phyloP scores from a whole-genome alignment of 2,113 vertebrate species.

The Alosa alosa region DNA sequence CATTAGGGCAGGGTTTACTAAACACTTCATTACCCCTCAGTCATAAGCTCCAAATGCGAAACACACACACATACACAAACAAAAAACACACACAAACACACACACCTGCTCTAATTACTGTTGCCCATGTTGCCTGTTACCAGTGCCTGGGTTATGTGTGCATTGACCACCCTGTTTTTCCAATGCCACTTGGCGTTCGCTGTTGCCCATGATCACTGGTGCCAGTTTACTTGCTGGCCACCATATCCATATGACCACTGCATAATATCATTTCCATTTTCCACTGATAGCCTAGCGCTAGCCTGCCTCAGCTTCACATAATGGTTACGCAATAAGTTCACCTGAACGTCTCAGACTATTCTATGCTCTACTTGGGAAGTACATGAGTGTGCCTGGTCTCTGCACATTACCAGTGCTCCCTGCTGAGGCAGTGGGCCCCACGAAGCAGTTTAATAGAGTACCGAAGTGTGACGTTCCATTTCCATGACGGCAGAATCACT shows the following conservation, averaged over 20 bases:
- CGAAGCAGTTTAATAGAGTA: too few relatives aligned
- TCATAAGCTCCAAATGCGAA: conserved; percentile 43
- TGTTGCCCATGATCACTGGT: background rate
- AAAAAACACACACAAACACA: conserved; percentile 4
- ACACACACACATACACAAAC: conserved; percentile 24
- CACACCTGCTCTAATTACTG: background rate
- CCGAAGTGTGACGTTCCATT: too few relatives aligned
- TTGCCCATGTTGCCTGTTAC: background rate
- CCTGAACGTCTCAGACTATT: background rate
- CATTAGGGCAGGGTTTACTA: background rate
- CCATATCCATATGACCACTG: background rate
- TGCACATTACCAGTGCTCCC: too few relatives aligned
- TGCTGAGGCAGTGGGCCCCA: too few relatives aligned
- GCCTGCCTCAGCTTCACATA: background rate
- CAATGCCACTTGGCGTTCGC: background rate
- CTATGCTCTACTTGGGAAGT: too few relatives aligned
- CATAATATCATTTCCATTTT: background rate
- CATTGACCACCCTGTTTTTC: background rate
- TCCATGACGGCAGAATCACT: too few relatives aligned
- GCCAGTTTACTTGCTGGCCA: background rate
- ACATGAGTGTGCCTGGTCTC: too few relatives aligned
- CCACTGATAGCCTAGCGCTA: background rate
- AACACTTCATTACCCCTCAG: conserved; percentile 46
- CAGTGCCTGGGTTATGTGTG: background rate
- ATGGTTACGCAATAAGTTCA: background rate